Evolutionary conservation across 2,113 vertebrate species (phyloP), one percentile per base, ranked within the genome.

Genomic region (Lepus europaeus): DNA sequence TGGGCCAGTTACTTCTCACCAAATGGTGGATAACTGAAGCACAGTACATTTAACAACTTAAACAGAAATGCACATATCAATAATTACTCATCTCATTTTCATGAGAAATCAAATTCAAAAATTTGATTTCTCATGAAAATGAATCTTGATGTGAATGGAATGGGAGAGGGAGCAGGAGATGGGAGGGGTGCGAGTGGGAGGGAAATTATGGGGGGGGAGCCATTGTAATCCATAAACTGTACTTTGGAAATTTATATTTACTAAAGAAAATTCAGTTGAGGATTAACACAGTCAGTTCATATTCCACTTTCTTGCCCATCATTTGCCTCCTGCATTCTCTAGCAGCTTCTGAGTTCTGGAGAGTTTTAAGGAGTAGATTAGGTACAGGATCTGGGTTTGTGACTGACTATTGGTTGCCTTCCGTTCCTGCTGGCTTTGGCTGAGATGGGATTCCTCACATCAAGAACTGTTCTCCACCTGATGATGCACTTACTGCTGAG

Each of bases 1-100:
- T 91, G 94, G 74, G 87, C 81, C 66, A 93, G 85, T 92, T 91
- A 92, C 77, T 88, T 81, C 72, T 96, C 74, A 95, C 79, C 94
- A 95, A 97, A 95, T 93, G 93, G 88, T 82, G 77, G 85, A 82
- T 97, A 97, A 97, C 93, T 97, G 95, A 98, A 98, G 97, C 96
- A 96, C 85, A 97, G 94, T 96, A 97, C 86, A 97, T 94, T 90
- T 94, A 86, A 97, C 95, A 93, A 89, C 39, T 78, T 95, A 96
- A 96, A 96, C 51, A 84, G 63, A 97, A 94, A 96, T 90, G 14
- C 53, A 97, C 86, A 49, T 97, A 88, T 89, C 95, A 96, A 89
- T 84, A 96, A 96, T 81, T 88, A 96, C 51, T 94, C 90, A 91
- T 93, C 80, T 96, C 94, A 93, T 91, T 97, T 98, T 97, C 96